Percentiles rank a stretch among this genome's conserved stretches.
These are phyloP conservation scores for Limnodromus scolopaceus DNA, from an alignment of 2,797 vertebrate genomes.

Conservation along the genomic window DNA sequence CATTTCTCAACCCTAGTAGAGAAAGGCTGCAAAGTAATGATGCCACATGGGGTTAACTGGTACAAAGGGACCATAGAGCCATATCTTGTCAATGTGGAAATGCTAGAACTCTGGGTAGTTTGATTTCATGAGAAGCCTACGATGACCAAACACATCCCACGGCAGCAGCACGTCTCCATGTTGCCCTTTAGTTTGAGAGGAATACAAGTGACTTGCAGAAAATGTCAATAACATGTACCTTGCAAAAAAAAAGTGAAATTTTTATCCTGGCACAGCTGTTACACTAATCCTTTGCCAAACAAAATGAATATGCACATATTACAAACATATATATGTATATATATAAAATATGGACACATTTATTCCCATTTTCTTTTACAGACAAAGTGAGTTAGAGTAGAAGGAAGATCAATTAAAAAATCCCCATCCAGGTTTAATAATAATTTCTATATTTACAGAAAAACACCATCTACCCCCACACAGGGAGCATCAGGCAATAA, in stretches of 20 bases:
- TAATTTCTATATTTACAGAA: not conserved
- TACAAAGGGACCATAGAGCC: not conserved
- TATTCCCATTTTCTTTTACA: not conserved
- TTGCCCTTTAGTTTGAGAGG: not conserved
- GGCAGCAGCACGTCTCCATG: not conserved
- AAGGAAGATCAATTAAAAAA: not conserved
- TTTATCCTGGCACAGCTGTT: not conserved
- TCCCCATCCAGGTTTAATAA: not conserved
- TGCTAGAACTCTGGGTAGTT: not conserved
- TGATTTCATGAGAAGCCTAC: not conserved
- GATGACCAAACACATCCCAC: not conserved
- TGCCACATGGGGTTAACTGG: not conserved
- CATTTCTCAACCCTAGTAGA: fast-evolving
- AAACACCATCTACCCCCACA: not conserved
- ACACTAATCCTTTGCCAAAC: not conserved
- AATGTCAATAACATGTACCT: fast-evolving
- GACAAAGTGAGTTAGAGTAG: not conserved
- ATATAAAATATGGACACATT: not conserved
- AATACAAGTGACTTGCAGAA: not conserved
- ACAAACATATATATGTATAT: too few relatives aligned
- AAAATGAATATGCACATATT: not conserved
- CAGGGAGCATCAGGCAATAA: not conserved
- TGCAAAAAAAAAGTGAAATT: not conserved
- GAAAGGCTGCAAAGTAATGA: not conserved
- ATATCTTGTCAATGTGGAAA: not conserved